Base-by-base conservation (phyloP, 2,888 invertebrate species). In the Lottia scabra region DNA sequence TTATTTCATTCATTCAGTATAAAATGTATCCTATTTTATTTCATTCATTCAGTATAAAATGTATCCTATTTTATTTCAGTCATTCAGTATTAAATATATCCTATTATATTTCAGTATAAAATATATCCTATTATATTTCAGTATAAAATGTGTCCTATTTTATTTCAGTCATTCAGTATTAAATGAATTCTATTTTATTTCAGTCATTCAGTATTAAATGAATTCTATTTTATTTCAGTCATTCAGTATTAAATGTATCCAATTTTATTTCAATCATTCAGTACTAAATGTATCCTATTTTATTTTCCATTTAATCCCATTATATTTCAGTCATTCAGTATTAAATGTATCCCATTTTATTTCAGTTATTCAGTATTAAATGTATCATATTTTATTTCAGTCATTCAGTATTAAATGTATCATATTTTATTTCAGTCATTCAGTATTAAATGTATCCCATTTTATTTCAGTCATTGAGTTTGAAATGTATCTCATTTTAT, bases 171-270 rank as follows among this genome's bases (percentile, higher is more conserved):
- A 6, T 38, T 38, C 30, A 30, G 30, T 30, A 30, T 30, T n/a
- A 48, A 30, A 38, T 38, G 38, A 8, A 38, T 38, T 6, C 38
- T 38, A 12, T 27, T 65, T 63, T n/a, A 27, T 80, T 81, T 19
- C 80, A 85, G 85, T 67, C 81, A 80, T 56, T 74, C 79, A 19
- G 83, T 84, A 38, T 68, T 84, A 71, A 76, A 82, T 69, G 67
- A 76, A 48, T 80, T 30, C 30, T 6, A 30, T 30, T 30, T 6
- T 30, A 30, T 30, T 30, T 30, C 30, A 8, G 12, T 26, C 43
- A 45, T 62, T 46, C 23, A 30, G 8, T 16, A 27, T 62, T 12
- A 30, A n/a, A 38, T 38, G 38, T 38, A 38, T 38, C 10, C 38
- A 8, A 12, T 27, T 65, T 63, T n/a, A 27, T 80, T 81, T 19